Percentiles rank a stretch among this genome's conserved stretches.
phyloP scores from a whole-genome alignment of 2,888 invertebrate species.

The Oligia strigilis region DNA sequence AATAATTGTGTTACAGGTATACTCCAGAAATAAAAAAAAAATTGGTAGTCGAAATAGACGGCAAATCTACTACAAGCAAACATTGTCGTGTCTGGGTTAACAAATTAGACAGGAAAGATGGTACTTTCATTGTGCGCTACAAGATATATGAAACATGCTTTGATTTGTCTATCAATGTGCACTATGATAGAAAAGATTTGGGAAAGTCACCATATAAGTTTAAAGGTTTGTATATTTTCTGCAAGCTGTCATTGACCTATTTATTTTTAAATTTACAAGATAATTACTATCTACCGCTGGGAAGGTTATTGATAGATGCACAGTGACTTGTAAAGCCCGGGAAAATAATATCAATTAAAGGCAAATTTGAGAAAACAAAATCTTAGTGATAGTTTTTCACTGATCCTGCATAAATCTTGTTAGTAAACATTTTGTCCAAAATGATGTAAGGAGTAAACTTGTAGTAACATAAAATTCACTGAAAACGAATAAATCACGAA shows the following conservation, averaged over 20 bases:
- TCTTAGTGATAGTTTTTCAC: neutral
- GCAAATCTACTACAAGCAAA: constrained; percentile 85
- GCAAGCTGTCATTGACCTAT: too few species aligned
- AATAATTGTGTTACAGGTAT: constrained; percentile 81
- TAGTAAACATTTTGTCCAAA: neutral
- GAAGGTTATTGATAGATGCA: neutral
- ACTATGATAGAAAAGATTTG: constrained; percentile 91
- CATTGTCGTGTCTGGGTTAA: constrained; percentile 94
- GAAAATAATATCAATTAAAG: too few species aligned
- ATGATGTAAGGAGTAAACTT: neutral
- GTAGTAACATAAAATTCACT: neutral
- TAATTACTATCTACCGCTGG: neutral
- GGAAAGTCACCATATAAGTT: constrained; percentile 92
- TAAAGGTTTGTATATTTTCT: constrained; percentile 87
- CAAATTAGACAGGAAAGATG: constrained; percentile 95
- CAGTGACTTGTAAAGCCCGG: neutral
- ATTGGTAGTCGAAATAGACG: constrained; percentile 90
- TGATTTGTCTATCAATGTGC: constrained; percentile 93
- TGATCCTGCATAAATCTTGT: neutral
- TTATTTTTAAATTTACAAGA: neutral
- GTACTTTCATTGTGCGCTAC: constrained; percentile 95
- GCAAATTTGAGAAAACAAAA: too few species aligned
- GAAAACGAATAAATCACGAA: neutral
- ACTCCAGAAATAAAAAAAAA: constrained; percentile 87
- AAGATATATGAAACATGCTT: constrained; percentile 94